Percentiles rank a stretch among this genome's conserved stretches.
Conservation (phyloP, 2,888 invertebrate genomes). For the Zygothrica quintamaculata region DNA sequence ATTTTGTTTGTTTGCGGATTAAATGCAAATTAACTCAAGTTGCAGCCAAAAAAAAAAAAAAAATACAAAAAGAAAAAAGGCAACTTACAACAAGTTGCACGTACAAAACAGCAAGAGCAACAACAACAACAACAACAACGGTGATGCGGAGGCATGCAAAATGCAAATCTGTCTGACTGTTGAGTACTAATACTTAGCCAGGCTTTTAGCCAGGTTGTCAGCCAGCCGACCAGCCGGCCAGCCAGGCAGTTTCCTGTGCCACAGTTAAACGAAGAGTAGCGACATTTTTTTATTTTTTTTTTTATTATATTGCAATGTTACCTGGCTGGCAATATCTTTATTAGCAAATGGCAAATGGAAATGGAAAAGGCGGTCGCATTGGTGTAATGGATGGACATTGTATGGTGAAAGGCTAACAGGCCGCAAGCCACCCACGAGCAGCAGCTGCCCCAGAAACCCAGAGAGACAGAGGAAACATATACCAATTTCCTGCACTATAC, state of each 20-base stretch:
- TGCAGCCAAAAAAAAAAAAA: conserved; percentile 42
- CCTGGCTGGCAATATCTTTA: conserved; percentile 67
- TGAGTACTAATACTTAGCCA: conserved; percentile 40
- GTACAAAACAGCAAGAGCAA: conserved; percentile 38
- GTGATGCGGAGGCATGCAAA: conserved; percentile 46
- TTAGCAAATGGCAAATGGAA: conserved; percentile 49
- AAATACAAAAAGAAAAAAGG: no score
- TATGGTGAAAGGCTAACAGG: conserved; percentile 64
- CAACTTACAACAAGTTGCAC: conserved; percentile 76
- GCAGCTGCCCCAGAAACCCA: conserved; percentile 72
- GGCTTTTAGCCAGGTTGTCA: conserved; percentile 32
- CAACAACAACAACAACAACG: conserved; percentile 12
- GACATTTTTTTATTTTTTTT: conserved; percentile 72
- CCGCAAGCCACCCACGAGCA: conserved; percentile 64
- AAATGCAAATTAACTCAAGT: conserved; percentile 76
- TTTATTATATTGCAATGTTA: conserved; percentile 51
- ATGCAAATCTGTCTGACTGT: conserved; percentile 58
- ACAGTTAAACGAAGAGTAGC: conserved; percentile 72
- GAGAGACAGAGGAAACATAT: conserved; percentile 29
- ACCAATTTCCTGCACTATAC: conserved; percentile 40
- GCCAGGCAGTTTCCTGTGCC: conserved; percentile 65
- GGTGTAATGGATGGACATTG: conserved; percentile 45
- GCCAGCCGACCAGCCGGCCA: conserved; percentile 16
- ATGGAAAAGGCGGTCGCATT: conserved; percentile 42
- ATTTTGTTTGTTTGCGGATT: conserved; percentile 57